Percentiles rank a stretch among this genome's conserved stretches.
Conservation (phyloP, 2,797 vertebrate species). For the Tapera naevia region DNA sequence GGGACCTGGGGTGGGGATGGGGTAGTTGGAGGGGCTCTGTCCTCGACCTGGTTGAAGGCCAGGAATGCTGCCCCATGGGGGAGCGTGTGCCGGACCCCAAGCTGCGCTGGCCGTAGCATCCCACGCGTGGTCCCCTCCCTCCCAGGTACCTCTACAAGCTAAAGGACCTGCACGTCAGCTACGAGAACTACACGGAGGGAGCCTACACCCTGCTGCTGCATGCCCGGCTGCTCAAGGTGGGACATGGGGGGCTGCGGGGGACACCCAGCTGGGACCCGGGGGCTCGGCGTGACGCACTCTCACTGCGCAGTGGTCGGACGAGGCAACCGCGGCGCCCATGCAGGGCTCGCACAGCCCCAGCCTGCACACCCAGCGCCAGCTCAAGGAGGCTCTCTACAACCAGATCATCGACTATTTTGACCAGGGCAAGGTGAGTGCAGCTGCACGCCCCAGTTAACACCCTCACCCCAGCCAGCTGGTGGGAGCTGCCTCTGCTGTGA, state of each 20-base stretch:
- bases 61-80: too few relatives aligned
- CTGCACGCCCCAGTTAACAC: accelerated
- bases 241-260: accelerated
- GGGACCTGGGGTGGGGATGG: not conserved
- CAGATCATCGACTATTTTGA: constrained; percentile 62
- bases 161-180: constrained; percentile 61
- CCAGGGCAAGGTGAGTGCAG: constrained; percentile 50
- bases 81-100: accelerated
- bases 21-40: too few relatives aligned
- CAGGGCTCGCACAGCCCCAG: not conserved
- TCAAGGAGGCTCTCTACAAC: constrained; percentile 66
- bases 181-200: constrained; percentile 68
- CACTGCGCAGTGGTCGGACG: constrained; percentile 46
- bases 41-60: too few relatives aligned
- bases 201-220: constrained; percentile 69
- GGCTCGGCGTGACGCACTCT: accelerated
- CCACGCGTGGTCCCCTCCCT: accelerated
- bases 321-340: not conserved
- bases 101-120: accelerated
- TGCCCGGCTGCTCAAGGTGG: constrained; percentile 53
- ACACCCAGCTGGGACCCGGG: accelerated
- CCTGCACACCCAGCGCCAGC: constrained; percentile 61
- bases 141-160: constrained; percentile 71
- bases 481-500: not conserved
- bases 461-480: accelerated